These are phyloP conservation scores for Smittia aterrima DNA, from an alignment of 2,888 invertebrate species.

Conservation along the genomic window DNA sequence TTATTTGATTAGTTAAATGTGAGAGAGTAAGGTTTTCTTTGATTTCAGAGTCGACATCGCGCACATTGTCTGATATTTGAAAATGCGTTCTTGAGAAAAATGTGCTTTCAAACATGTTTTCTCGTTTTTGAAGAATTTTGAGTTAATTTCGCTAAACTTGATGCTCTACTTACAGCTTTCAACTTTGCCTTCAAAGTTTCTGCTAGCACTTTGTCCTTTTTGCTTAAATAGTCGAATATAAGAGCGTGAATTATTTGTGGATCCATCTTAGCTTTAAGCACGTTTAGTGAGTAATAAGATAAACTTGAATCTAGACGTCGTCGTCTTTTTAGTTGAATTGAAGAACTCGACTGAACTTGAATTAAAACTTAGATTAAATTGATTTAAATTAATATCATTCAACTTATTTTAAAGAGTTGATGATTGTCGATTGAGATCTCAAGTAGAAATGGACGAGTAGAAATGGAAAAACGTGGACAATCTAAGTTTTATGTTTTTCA, in stretches of 20 bases:
- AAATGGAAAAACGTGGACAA: no score
- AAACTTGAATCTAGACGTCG: no score
- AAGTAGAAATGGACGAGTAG: no score
- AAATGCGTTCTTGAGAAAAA: slow-evolving; percentile 38
- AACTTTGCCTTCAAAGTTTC: slow-evolving; percentile 68
- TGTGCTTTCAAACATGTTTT: slow-evolving; percentile 15
- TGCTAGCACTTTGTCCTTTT: slow-evolving; percentile 65
- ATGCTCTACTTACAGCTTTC: slow-evolving; percentile 67
- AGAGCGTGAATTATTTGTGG: slow-evolving; percentile 53
- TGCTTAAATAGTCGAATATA: slow-evolving; percentile 64
- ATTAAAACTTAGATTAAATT: background rate
- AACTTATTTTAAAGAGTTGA: no score
- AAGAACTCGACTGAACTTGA: no score
- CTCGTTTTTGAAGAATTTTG: background rate
- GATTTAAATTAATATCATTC: background rate
- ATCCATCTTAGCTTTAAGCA: slow-evolving; percentile 16
- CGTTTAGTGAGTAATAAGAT: background rate
- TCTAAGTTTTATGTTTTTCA: no score
- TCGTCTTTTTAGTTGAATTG: no score
- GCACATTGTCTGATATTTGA: background rate
- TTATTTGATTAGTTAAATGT: slow-evolving; percentile 48
- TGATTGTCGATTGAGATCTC: no score
- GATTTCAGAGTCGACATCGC: background rate
- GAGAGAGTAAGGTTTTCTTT: slow-evolving; percentile 41
- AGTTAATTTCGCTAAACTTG: background rate